Conservation (phyloP, 1,140 invertebrate species). For the Platyscapa corneri region DNA sequence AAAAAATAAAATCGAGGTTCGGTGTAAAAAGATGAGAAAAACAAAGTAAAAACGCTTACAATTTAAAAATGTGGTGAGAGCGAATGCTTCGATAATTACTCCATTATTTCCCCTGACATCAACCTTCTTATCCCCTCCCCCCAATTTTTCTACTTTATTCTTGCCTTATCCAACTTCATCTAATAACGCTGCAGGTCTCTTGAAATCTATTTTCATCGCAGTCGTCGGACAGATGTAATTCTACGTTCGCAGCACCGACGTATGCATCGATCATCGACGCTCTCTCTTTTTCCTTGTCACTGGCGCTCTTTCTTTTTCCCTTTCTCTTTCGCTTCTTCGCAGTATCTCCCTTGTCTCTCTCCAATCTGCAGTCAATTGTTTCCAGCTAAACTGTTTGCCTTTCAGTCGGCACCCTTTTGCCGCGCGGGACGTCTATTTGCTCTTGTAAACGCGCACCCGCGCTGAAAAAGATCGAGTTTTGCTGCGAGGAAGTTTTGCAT, state of each 20-base stretch:
- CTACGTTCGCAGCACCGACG: slow-evolving; percentile 62
- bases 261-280: slow-evolving; percentile 71
- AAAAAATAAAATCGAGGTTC: not conserved
- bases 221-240: slow-evolving; percentile 63
- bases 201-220: slow-evolving; percentile 68
- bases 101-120: not conserved
- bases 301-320: not conserved
- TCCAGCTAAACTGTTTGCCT: slow-evolving; percentile 76
- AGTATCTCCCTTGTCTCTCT: not conserved
- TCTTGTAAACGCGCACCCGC: slow-evolving; percentile 66
- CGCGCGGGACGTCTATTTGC: slow-evolving; percentile 68
- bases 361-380: slow-evolving; percentile 76
- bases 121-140: slow-evolving; percentile 7
- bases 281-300: slow-evolving; percentile 60
- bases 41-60: not conserved
- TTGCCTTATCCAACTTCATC: not conserved
- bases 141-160: not conserved
- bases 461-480: slow-evolving; percentile 45
- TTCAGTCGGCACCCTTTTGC: slow-evolving; percentile 73
- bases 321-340: not conserved
- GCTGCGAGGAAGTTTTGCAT: not conserved
- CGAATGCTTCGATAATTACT: slow-evolving; percentile 1
- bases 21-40: not conserved
- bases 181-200: slow-evolving; percentile 50
- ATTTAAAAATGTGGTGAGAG: slow-evolving; percentile 3